A percentile compares a stretch with the other conserved stretches of the same genome.
These are phyloP conservation scores for Mesorhabditis sp. DNA, from an alignment of 2,888 invertebrate species.

Conservation along the genomic window DNA sequence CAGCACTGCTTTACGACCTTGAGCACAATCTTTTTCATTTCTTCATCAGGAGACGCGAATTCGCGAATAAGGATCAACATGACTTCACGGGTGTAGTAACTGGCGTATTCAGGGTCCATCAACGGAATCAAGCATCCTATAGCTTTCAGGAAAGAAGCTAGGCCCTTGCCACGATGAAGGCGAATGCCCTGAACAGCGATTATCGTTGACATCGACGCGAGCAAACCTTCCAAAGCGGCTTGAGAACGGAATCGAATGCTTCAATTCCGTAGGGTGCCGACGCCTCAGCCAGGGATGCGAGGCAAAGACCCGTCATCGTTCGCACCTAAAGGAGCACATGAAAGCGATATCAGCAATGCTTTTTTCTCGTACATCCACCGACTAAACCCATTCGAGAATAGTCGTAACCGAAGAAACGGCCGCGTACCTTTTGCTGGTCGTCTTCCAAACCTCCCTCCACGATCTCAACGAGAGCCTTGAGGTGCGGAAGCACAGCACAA, in stretches of 20 bases:
- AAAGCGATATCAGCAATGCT: background rate
- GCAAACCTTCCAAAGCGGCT: conserved; percentile 88
- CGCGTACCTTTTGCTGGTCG: conserved; percentile 87
- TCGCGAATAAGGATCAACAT: conserved; percentile 97
- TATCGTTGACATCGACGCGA: background rate
- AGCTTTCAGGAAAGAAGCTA: conserved; percentile 98
- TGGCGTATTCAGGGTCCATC: conserved; percentile 96
- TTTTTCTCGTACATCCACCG: too few relatives aligned
- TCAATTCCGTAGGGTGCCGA: conserved; percentile 99
- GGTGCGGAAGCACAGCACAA: conserved; percentile 95
- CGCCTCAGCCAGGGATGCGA: conserved; percentile 96
- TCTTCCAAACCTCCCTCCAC: conserved; percentile 97
- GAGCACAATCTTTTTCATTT: conserved; percentile 99
- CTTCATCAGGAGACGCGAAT: conserved; percentile 99
- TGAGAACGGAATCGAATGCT: conserved; percentile 97
- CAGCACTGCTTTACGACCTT: conserved; percentile 99
- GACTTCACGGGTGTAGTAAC: conserved; percentile 98
- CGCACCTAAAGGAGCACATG: conserved; percentile 61
- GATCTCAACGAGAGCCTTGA: conserved; percentile 95
- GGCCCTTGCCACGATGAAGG: conserved; percentile 77
- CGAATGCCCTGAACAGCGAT: conserved; percentile 69
- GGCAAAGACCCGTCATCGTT: conserved; percentile 94
- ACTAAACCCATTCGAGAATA: background rate
- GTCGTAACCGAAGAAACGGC: background rate
- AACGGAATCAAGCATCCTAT: conserved; percentile 97